Base-by-base conservation (phyloP, 2,797 vertebrate genomes). In the Parauchenoglanis ngamensis region DNA sequence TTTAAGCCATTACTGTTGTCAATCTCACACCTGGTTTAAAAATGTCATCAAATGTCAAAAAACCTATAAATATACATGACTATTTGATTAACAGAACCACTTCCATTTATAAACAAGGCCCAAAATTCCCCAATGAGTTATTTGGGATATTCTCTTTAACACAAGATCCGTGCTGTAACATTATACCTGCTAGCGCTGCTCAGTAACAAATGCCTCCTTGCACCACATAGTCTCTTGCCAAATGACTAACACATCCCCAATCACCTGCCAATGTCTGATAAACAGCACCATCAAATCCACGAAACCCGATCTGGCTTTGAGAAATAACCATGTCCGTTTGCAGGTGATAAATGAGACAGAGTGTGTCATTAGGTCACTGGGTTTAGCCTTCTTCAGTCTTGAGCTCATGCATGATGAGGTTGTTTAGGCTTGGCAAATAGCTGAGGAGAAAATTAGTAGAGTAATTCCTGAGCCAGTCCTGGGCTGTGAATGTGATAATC, bases 401-500 rank as follows among this genome's bases (percentile, higher is more conserved):
- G 89, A 92, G 92, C 93, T 93, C 93, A 57, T 91, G 92, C 94
- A 93, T 94, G 94, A 94, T 94, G 91, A 93, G 93, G 89, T 91
- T 95, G 93, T 95, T 95, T 94, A 93, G 93, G 93, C 91, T 93
- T 92, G 91, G 92, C 94, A 94, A 95, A 95, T 95, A 95, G 93
- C 93, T 95, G 92, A 94, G 92, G 90, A 93, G 94, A 94, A 94
- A 95, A 96, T 95, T 95, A 95, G 94, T 93, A 89, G 89, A 94
- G 93, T 95, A 95, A 96, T 95, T 95, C 94, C 91, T 94, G 93
- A 93, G 93, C 92, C 93, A 93, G 94, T 94, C 93, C 89, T 93
- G 93, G 93, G 91, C 92, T 93, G 94, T 93, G 92, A 94, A 94
- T 94, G 94, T 94, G 92, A 94, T 94, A 95, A 96, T 96, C 95